Evolutionary conservation across 2,888 invertebrate species (phyloP).

Genomic region (Carterocephalus palaemon): DNA sequence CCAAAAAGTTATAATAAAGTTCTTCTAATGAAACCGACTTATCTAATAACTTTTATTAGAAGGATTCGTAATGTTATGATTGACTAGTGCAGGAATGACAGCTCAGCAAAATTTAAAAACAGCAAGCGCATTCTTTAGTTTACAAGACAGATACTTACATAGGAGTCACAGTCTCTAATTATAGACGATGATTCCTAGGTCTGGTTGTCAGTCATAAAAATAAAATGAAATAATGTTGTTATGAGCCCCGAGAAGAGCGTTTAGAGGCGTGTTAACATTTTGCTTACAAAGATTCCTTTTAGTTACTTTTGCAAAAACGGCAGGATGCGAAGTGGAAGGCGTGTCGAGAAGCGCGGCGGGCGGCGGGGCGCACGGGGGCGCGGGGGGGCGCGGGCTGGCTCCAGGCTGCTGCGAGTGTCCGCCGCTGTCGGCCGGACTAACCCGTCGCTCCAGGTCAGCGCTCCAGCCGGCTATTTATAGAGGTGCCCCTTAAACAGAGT

Average conservation of each 20-base stretch:
- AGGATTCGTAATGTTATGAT: too few species aligned
- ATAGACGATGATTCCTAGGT: constrained; percentile 3
- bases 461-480: constrained; percentile 79
- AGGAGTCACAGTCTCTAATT: constrained; percentile 1
- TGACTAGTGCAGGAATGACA: constrained; percentile 66
- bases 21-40: too few species aligned
- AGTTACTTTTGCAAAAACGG: constrained; percentile 65
- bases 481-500: constrained; percentile 79
- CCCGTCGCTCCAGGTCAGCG: constrained; percentile 79
- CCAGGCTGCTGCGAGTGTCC: constrained; percentile 68
- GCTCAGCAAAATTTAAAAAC: constrained; percentile 67
- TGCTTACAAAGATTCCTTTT: constrained; percentile 58
- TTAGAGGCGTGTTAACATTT: constrained; percentile 30
- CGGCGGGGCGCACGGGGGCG: constrained; percentile 33
- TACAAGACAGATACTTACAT: constrained; percentile 32
- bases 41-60: too few species aligned
- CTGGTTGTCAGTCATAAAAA: background rate
- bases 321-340: constrained; percentile 69
- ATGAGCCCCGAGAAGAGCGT: constrained; percentile 2
- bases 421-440: constrained; percentile 76
- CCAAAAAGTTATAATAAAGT: too few species aligned
- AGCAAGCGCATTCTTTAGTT: constrained; percentile 58
- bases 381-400: constrained; percentile 39
- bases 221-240: constrained; percentile 10
- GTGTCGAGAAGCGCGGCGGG: constrained; percentile 56